Percentiles rank a stretch among this genome's conserved stretches.
These are phyloP conservation scores for Oryzias celebensis DNA, from an alignment of 2,113 vertebrate species.

Conservation along the genomic window DNA sequence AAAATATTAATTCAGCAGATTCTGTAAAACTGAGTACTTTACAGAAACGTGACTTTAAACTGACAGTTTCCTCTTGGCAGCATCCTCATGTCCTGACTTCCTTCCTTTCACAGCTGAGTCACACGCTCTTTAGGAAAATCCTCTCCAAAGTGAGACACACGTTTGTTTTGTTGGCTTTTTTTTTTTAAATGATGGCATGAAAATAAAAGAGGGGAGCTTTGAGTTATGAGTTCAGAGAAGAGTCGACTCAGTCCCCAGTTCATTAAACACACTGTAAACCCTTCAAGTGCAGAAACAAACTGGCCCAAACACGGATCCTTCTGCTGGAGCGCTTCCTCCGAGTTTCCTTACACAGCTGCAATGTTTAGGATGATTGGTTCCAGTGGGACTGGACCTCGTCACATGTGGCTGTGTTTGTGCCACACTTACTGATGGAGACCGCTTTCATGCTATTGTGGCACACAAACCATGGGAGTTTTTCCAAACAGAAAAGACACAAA, in stretches of 20 bases:
- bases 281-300: not conserved
- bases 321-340: not conserved
- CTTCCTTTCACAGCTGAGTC: not conserved
- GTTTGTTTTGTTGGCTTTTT: constrained; percentile 2
- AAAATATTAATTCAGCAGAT: no score
- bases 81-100: no score
- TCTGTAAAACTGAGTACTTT: no score
- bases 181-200: not conserved
- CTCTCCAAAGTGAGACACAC: not conserved
- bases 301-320: not conserved
- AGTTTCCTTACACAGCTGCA: not conserved
- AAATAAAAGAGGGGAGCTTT: constrained; percentile 2
- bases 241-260: not conserved
- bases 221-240: not conserved
- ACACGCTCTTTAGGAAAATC: not conserved
- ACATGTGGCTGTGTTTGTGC: not conserved
- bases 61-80: no score
- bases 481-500: not conserved
- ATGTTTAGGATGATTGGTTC: not conserved
- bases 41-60: no score
- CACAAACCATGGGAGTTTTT: not conserved
- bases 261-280: constrained; percentile 7
- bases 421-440: constrained; percentile 1
- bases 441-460: constrained; percentile 2
- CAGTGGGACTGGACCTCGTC: constrained; percentile 8